A percentile compares a stretch with the other conserved stretches of the same genome.
Conservation (phyloP, 1,140 invertebrate species). For the Mylabris phalerata region DNA sequence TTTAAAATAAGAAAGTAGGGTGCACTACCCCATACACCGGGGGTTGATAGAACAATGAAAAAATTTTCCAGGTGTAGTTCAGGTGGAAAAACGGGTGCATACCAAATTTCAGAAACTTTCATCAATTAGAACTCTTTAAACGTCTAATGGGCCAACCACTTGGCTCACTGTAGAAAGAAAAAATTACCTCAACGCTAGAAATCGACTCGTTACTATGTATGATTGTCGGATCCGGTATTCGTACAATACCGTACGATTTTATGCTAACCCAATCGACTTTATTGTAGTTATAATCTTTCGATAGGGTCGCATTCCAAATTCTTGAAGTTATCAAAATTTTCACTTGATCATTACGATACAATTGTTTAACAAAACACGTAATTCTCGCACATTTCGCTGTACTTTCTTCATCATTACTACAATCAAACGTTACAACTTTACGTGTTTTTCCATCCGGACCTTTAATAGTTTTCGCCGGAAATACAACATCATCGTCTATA, state of each 20-base stretch:
- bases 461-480: conserved; percentile 62
- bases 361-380: conserved; percentile 68
- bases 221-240: conserved; percentile 65
- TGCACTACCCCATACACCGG: too few relatives aligned
- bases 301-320: conserved; percentile 85
- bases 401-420: conserved; percentile 48
- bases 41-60: too few relatives aligned
- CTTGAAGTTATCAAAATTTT: conserved; percentile 73
- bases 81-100: too few relatives aligned
- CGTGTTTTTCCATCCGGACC: conserved; percentile 49
- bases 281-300: conserved; percentile 68
- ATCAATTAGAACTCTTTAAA: too few relatives aligned
- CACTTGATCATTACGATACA: conserved; percentile 64
- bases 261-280: conserved; percentile 77
- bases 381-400: conserved; percentile 85
- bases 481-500: conserved; percentile 60
- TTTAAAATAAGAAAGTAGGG: too few relatives aligned
- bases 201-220: conserved; percentile 61
- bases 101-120: too few relatives aligned
- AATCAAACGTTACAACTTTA: conserved; percentile 75
- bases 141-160: too few relatives aligned
- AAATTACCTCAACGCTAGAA: conserved; percentile 41
- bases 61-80: too few relatives aligned
- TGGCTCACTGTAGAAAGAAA: too few relatives aligned
- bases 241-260: conserved; percentile 65